A percentile compares a stretch with the other conserved stretches of the same genome.
These are phyloP conservation scores for Anolis carolinensis DNA, from an alignment of 2,113 vertebrate genomes.

Conservation along the genomic window DNA sequence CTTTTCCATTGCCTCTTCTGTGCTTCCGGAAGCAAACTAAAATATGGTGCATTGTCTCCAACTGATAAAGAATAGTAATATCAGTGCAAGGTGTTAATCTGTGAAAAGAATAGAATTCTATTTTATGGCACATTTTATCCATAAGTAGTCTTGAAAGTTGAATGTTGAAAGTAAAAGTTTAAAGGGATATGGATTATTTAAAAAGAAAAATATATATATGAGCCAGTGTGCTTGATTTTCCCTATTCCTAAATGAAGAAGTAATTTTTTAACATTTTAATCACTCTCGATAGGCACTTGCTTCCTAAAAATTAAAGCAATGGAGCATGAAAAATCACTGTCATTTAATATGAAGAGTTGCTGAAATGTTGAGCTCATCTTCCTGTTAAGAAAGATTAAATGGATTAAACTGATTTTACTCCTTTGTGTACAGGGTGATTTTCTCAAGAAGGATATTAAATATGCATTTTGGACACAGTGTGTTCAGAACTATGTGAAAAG, in stretches of 20 bases:
- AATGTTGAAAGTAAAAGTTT: background rate
- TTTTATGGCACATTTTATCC: background rate
- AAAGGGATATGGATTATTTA: background rate
- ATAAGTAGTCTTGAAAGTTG: background rate
- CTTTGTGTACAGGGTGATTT: background rate
- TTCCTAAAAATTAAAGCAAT: slow-evolving; percentile 21
- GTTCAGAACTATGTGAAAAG: background rate
- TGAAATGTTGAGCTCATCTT: background rate
- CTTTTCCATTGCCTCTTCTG: background rate
- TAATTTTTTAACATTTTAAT: slow-evolving; percentile 23
- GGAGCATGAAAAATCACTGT: slow-evolving; percentile 22
- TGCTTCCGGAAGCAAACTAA: background rate
- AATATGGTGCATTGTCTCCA: background rate
- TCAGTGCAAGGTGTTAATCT: too few relatives aligned
- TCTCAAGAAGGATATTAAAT: background rate
- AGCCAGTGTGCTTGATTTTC: slow-evolving; percentile 11
- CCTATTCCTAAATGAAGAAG: slow-evolving; percentile 25
- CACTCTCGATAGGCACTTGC: background rate
- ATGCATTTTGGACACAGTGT: background rate
- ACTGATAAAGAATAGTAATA: background rate
- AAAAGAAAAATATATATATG: background rate
- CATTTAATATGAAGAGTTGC: slow-evolving; percentile 9
- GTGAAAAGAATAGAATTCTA: too few relatives aligned
- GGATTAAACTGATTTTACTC: background rate
- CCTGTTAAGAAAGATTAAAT: slow-evolving; percentile 19